A percentile compares a stretch with the other conserved stretches of the same genome.
These are phyloP conservation scores for Drosophila yakuba DNA, from an alignment of 1,140 invertebrate species.

Conservation along the genomic window DNA sequence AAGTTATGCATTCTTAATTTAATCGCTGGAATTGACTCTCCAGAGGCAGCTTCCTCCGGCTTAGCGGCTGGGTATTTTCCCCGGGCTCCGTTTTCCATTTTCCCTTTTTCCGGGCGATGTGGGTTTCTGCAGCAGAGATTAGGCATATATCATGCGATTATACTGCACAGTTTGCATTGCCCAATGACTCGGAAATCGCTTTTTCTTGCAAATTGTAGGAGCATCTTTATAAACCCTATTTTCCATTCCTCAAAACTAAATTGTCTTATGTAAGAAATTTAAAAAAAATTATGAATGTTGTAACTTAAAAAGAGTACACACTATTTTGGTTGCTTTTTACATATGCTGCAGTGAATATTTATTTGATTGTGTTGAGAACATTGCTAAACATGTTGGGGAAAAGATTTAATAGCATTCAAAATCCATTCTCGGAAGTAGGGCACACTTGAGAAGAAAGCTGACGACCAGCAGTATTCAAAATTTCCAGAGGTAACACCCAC, in stretches of 20 bases:
- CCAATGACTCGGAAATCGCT: slow-evolving; percentile 72
- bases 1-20: slow-evolving; percentile 84
- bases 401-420: not conserved
- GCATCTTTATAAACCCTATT: too few relatives aligned
- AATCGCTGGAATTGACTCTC: slow-evolving; percentile 82
- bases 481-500: slow-evolving; percentile 6
- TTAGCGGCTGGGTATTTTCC: slow-evolving; percentile 36
- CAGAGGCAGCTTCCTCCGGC: slow-evolving; percentile 50
- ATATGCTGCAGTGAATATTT: not conserved
- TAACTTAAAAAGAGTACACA: too few relatives aligned
- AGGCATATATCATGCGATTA: slow-evolving; percentile 82
- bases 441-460: too few relatives aligned
- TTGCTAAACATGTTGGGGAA: not conserved
- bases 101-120: slow-evolving; percentile 21
- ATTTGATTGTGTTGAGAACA: not conserved
- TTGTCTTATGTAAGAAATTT: too few relatives aligned
- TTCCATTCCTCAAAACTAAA: too few relatives aligned
- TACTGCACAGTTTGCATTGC: slow-evolving; percentile 78
- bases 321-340: not conserved
- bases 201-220: too few relatives aligned
- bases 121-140: slow-evolving; percentile 73
- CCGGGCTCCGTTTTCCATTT: slow-evolving; percentile 19
- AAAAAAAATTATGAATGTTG: too few relatives aligned
- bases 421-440: not conserved
- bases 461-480: too few relatives aligned